phyloP scores from a whole-genome alignment of 2,113 vertebrate genomes.

The Suncus etruscus region DNA sequence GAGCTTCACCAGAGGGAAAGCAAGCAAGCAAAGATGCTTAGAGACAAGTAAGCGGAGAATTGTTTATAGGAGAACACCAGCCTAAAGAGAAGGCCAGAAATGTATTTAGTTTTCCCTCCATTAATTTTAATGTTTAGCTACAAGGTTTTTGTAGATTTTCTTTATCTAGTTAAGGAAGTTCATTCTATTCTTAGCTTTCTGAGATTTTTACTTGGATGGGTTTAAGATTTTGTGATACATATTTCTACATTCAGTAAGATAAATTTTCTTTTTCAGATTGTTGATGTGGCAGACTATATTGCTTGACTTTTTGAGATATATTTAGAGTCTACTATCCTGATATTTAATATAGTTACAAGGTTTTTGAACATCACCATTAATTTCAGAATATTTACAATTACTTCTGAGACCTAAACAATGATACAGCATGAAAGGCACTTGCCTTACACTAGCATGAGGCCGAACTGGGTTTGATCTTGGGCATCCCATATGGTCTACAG shows the following conservation, averaged over 20 bases:
- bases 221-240: neutral
- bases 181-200: neutral
- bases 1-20: too few relatives aligned
- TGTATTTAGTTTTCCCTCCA: neutral
- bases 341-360: constrained; percentile 14
- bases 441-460: too few relatives aligned
- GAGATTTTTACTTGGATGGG: neutral
- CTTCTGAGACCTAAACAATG: too few relatives aligned
- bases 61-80: too few relatives aligned
- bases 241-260: neutral
- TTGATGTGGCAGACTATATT: neutral
- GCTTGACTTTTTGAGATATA: neutral
- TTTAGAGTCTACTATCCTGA: neutral
- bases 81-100: too few relatives aligned
- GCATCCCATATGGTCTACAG: too few relatives aligned
- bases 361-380: constrained; percentile 18
- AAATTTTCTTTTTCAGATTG: constrained; percentile 2
- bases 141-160: neutral
- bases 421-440: too few relatives aligned
- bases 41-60: too few relatives aligned
- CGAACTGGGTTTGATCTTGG: too few relatives aligned
- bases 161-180: neutral
- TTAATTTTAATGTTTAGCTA: neutral
- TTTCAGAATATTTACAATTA: neutral
- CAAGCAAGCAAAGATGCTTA: too few relatives aligned